phyloP scores from a whole-genome alignment of 2,888 invertebrate species.

The Agrotis ipsilon region DNA sequence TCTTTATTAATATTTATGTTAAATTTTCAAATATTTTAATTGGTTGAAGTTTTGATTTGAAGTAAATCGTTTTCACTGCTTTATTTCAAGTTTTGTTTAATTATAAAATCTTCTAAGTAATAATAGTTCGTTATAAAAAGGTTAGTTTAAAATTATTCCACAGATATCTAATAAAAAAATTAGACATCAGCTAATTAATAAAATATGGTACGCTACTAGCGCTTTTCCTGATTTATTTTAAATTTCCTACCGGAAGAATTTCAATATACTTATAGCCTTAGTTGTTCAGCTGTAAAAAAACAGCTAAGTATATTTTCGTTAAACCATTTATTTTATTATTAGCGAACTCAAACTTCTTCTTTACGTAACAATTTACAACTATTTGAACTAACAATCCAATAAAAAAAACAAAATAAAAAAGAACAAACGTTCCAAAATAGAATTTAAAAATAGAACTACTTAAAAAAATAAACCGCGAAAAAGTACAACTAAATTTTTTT shows the following conservation, averaged over 20 bases:
- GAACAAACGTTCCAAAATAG: background rate
- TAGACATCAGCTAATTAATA: background rate
- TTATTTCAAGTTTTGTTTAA: background rate
- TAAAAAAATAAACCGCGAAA: background rate
- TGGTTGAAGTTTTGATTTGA: background rate
- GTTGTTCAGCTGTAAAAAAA: background rate
- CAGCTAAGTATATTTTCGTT: background rate
- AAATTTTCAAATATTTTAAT: background rate
- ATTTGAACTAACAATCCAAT: background rate
- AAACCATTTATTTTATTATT: too few relatives aligned
- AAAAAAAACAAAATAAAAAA: background rate
- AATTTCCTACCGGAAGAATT: background rate
- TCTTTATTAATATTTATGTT: background rate
- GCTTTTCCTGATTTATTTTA: background rate
- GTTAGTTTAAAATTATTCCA: too few relatives aligned
- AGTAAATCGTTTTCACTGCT: background rate
- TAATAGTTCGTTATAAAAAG: background rate
- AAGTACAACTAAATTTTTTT: background rate
- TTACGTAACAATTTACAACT: too few relatives aligned
- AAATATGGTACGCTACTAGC: background rate
- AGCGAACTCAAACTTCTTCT: too few relatives aligned
- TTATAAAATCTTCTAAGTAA: background rate
- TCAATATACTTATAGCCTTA: background rate
- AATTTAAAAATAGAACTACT: conserved; percentile 10
- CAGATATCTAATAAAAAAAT: too few relatives aligned